These are phyloP conservation scores for Catostylus mosaicus DNA, from an alignment of 30 jellyfish, hydroid and myxozoan genomes.

Conservation along the genomic window DNA sequence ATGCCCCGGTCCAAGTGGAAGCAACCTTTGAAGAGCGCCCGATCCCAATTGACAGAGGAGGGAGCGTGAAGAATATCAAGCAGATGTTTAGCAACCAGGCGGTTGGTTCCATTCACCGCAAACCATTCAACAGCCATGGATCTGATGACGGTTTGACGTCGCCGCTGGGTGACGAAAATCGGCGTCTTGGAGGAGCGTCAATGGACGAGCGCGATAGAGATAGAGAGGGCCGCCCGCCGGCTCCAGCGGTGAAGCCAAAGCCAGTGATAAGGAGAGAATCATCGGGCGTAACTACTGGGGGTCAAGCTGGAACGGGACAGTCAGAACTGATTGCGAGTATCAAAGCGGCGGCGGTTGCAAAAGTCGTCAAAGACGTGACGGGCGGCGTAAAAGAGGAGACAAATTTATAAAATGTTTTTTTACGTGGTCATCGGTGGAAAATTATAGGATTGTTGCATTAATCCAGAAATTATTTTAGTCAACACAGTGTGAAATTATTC, in stretches of 20 bases:
- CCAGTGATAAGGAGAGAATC: slow-evolving; percentile 50
- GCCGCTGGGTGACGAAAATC: slow-evolving; percentile 45
- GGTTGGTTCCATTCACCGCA: slow-evolving; percentile 20
- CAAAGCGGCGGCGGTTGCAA: slow-evolving; percentile 94
- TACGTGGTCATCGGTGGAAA: slow-evolving; percentile 2
- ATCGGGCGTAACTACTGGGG: slow-evolving; percentile 6
- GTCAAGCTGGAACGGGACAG: slow-evolving; percentile 42
- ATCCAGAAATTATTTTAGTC: slow-evolving; percentile 26
- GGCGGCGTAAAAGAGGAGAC: slow-evolving; percentile 58
- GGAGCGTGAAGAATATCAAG: slow-evolving; percentile 74
- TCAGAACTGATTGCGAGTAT: slow-evolving; percentile 86
- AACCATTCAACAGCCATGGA: slow-evolving; percentile 40
- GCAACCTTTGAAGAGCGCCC: slow-evolving; percentile 55
- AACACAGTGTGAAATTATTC: slow-evolving; percentile 20
- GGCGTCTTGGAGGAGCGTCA: slow-evolving; percentile 29
- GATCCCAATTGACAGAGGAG: slow-evolving; percentile 38
- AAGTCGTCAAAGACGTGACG: slow-evolving; percentile 43
- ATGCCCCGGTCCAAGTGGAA: slow-evolving; percentile 4
- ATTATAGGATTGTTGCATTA: slow-evolving; percentile 10
- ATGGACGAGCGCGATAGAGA: slow-evolving; percentile 22
- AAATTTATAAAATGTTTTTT: slow-evolving; percentile 33
- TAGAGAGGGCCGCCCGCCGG: slow-evolving; percentile 61
- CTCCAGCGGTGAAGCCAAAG: slow-evolving; percentile 90
- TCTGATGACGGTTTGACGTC: slow-evolving; percentile 47
- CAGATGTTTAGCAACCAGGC: slow-evolving; percentile 49